Evolutionary conservation across 2,113 vertebrate genomes (phyloP).

Genomic region (Amia ocellicauda): DNA sequence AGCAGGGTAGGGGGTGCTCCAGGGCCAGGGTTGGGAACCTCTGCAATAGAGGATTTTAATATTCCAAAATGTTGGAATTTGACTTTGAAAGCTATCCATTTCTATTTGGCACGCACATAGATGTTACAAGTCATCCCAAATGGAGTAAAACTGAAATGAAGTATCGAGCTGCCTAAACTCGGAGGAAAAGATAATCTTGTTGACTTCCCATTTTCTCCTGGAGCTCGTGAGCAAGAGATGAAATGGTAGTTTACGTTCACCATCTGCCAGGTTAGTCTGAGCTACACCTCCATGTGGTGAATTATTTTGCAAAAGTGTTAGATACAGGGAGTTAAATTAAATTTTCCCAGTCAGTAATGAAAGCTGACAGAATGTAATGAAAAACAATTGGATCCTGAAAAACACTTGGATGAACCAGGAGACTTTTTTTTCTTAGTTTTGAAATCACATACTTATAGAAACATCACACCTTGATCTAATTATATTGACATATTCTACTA

Average conservation of each 20-base stretch:
- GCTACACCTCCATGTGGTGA: slow-evolving; percentile 59
- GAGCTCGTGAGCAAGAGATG: slow-evolving; percentile 39
- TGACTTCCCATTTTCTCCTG: not conserved
- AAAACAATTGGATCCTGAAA: slow-evolving; percentile 54
- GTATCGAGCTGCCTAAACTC: too few species aligned
- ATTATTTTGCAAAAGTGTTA: slow-evolving; percentile 62
- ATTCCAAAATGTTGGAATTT: too few species aligned
- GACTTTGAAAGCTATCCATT: too few species aligned
- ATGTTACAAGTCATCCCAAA: not conserved
- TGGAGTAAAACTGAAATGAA: too few species aligned
- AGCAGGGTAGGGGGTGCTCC: too few species aligned
- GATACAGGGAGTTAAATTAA: slow-evolving; percentile 56
- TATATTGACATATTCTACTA: too few species aligned
- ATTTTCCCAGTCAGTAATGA: slow-evolving; percentile 60
- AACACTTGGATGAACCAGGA: slow-evolving; percentile 35
- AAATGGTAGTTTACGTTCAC: slow-evolving; percentile 51
- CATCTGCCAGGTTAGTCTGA: slow-evolving; percentile 58
- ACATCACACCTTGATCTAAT: not conserved
- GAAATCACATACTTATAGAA: not conserved
- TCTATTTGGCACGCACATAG: not conserved
- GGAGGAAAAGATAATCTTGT: slow-evolving; percentile 1
- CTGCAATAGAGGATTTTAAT: too few species aligned
- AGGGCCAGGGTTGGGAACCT: too few species aligned
- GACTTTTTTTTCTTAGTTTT: too few species aligned
- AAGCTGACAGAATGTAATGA: slow-evolving; percentile 61